Conservation (phyloP, 2,113 vertebrate genomes). For the Callipepla squamata region DNA sequence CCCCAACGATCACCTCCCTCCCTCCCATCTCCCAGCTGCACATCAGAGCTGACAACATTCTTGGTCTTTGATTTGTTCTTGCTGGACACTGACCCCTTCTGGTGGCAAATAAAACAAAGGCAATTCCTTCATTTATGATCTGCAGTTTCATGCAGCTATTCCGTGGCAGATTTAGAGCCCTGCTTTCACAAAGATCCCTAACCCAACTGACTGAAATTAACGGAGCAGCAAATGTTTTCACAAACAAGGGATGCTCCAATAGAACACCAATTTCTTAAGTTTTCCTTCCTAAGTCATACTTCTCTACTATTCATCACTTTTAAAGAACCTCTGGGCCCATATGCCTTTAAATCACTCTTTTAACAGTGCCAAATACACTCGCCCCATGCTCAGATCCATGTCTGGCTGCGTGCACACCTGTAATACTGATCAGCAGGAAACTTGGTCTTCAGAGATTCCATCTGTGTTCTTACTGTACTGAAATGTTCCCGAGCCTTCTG, state of each 20-base stretch:
- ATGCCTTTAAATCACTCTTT: not conserved
- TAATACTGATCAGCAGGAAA: conserved; percentile 96
- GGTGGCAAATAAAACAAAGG: conserved; percentile 2
- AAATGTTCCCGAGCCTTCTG: conserved; percentile 92
- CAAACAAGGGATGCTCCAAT: not conserved
- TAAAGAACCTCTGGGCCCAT: not conserved
- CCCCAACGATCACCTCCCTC: not conserved
- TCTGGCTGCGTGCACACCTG: conserved; percentile 77
- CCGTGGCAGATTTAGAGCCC: not conserved
- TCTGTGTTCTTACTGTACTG: conserved; percentile 85
- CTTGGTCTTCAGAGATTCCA: conserved; percentile 93
- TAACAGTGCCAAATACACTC: not conserved
- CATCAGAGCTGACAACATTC: not conserved
- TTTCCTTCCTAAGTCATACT: not conserved
- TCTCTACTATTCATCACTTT: not conserved
- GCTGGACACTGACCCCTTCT: conserved; percentile 28
- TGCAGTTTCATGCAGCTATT: not conserved
- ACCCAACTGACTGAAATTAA: not conserved
- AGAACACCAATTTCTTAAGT: not conserved
- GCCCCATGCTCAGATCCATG: not conserved
- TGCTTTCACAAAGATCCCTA: not conserved
- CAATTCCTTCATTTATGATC: not conserved
- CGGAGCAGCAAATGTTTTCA: not conserved
- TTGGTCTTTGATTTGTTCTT: not conserved
- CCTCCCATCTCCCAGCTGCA: not conserved